Evolutionary conservation across 1,140 invertebrate species (phyloP), one percentile per base, ranked within the genome.

Genomic region (Tigriopus japonicus): DNA sequence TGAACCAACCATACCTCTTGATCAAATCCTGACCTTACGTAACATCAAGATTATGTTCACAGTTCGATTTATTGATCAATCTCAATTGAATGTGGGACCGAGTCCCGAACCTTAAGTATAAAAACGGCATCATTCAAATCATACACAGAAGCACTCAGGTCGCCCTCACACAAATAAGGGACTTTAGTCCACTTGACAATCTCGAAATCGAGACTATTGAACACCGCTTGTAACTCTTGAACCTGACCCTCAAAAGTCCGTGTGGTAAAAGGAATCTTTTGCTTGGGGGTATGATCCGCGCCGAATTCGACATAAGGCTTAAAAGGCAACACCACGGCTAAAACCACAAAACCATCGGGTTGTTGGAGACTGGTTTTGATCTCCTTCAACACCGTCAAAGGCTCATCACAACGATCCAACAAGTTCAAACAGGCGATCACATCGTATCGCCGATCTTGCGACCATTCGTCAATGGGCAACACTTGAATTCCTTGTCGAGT

Each of bases 151-250:
- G 91, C 85, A 19, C 82, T 77, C n/a, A 94, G 73, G 71, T 95
- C 89, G 0, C 92, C 91, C 73, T 96, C 89, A 73, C 89, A 95
- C 10, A 96, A 73, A 72, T 96, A 96, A 1, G 91, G 90, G 17
- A 93, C 73, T 67, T 84, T 77, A 10, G 85, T 80, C 85, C 90
- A 94, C 3, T 75, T 73, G 0, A 80, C 71, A 7, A 94, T 74
- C 62, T 80, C 73, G 68, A 88, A 84, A 0, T 85, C 85, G 19
- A 15, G 55, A 54, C 2, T 58, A 62, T 28, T 60, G 61, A 28
- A 65, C 52, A 17, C 55, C 53, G 7, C 15, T 7, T 86, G 74
- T 60, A 90, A 74, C 55, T 81, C 80, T 6, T 73, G 69, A 2
- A 85, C 80, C 70, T 94, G 88, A 52, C 83, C 79, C 68, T 91